Percentiles rank a stretch among this genome's conserved stretches.
phyloP scores from a whole-genome alignment of 1,140 invertebrate genomes.

The Ditylenchus dipsaci region DNA sequence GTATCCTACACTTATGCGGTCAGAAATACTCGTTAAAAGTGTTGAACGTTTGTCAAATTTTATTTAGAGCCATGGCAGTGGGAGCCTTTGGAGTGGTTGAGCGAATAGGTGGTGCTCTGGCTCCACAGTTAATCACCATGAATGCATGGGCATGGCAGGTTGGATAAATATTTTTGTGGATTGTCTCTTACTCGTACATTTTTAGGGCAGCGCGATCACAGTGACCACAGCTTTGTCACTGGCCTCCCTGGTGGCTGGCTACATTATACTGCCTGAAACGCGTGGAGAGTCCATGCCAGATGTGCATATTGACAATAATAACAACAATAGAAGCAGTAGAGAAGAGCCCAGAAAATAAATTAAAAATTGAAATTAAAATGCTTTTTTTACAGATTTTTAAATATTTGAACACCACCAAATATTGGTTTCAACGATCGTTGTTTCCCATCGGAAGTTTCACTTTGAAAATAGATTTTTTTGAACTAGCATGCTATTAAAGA shows the following conservation, averaged over 20 bases:
- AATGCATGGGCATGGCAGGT: conserved; percentile 32
- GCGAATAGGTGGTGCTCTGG: conserved; percentile 35
- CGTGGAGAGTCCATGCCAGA: conserved; percentile 35
- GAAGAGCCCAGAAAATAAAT: no score
- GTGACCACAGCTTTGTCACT: conserved; percentile 31
- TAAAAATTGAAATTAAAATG: no score
- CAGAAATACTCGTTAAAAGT: no score
- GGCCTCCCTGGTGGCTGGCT: conserved; percentile 27
- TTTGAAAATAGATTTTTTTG: no score
- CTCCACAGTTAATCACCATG: conserved; percentile 35
- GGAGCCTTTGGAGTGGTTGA: conserved; percentile 12
- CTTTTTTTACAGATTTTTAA: no score
- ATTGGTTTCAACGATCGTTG: no score
- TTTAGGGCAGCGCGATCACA: conserved; percentile 28
- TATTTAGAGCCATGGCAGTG: neutral
- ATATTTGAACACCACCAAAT: no score
- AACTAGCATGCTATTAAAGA: no score
- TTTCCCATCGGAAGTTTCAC: no score
- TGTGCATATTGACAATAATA: conserved; percentile 7
- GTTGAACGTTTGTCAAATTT: no score
- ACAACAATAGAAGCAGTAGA: neutral
- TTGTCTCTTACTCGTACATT: neutral
- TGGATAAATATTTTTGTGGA: neutral
- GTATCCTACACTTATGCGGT: conserved; percentile 45
- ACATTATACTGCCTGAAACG: conserved; percentile 35